These are phyloP conservation scores for Sminthurinus aureus DNA, from an alignment of 2,888 invertebrate species.

Conservation along the genomic window DNA sequence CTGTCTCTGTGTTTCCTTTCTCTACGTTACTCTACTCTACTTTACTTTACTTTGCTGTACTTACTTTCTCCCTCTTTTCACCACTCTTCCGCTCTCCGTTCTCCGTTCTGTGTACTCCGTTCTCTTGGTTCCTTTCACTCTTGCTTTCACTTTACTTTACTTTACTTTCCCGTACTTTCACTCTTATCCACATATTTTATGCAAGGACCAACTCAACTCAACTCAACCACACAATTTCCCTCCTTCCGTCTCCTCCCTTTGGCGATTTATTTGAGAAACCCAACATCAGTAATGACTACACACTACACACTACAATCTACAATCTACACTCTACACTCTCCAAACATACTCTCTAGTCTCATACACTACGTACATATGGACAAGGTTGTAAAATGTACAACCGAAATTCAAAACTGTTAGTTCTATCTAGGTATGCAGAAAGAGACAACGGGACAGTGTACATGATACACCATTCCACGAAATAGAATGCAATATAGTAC, in stretches of 20 bases:
- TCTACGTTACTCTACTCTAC: too few species aligned
- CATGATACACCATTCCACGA: not conserved
- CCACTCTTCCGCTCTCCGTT: not conserved
- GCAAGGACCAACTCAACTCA: not conserved
- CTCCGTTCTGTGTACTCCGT: not conserved
- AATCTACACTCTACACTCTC: not conserved
- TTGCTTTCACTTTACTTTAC: not conserved
- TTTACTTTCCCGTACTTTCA: not conserved
- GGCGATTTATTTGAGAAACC: not conserved
- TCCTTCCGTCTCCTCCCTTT: not conserved
- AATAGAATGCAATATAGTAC: not conserved
- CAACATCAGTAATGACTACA: not conserved
- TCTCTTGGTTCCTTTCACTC: not conserved
- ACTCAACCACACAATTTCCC: too few species aligned
- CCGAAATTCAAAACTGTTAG: too few species aligned
- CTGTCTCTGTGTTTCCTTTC: too few species aligned
- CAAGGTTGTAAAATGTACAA: too few species aligned
- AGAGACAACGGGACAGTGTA: not conserved
- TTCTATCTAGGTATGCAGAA: not conserved
- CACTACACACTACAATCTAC: not conserved
- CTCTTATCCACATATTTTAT: not conserved
- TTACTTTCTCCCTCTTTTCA: not conserved
- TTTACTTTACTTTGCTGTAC: not conserved
- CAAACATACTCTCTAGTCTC: not conserved
- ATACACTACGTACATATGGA: too few species aligned